Conservation (phyloP, 2,113 vertebrate genomes). For the Haemorhous mexicanus region DNA sequence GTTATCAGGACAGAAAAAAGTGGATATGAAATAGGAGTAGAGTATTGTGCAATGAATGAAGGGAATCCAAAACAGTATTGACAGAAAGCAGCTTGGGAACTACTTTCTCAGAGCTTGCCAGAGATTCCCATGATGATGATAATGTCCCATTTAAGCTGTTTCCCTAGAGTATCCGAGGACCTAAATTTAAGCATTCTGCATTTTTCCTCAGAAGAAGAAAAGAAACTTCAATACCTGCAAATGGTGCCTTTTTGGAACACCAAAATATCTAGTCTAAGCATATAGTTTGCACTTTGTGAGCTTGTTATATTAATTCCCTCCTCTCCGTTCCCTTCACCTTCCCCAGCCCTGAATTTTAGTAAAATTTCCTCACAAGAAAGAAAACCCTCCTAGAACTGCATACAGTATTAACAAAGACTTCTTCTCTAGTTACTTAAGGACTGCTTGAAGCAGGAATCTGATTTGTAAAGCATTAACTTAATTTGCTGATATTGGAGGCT, state of each 20-base stretch:
- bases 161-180: neutral
- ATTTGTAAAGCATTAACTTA: neutral
- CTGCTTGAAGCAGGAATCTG: neutral
- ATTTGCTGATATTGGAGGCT: neutral
- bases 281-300: neutral
- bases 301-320: neutral
- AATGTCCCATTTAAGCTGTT: neutral
- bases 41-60: neutral
- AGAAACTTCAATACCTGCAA: neutral
- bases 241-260: neutral
- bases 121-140: neutral
- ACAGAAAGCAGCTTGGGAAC: neutral
- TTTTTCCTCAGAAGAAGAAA: neutral
- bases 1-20: neutral
- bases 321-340: accelerated
- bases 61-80: neutral
- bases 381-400: neutral
- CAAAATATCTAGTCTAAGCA: neutral
- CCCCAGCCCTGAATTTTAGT: neutral
- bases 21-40: neutral
- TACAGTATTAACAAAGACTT: neutral
- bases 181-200: neutral
- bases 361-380: neutral
- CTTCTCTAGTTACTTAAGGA: neutral
- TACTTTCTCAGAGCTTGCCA: neutral